phyloP scores from a whole-genome alignment of 2,797 vertebrate genomes.

The Craterocephalus amniculus region DNA sequence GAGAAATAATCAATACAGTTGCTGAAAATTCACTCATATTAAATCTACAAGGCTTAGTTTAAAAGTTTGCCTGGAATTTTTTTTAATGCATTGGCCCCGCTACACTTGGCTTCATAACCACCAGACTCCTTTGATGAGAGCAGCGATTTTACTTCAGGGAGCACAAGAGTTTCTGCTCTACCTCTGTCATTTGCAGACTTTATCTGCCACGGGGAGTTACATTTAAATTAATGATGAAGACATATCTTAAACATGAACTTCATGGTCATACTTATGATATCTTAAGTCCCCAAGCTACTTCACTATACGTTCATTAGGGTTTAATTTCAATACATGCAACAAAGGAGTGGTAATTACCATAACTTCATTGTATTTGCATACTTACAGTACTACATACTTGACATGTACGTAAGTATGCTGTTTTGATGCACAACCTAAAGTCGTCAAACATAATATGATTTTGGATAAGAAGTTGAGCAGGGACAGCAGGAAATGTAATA shows the following conservation, averaged over 20 bases:
- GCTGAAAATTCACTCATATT: not conserved
- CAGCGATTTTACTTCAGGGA: not conserved
- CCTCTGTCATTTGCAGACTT: not conserved
- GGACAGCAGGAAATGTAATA: not conserved
- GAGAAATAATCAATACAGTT: not conserved
- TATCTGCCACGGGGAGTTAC: not conserved
- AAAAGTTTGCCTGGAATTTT: not conserved
- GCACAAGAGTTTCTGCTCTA: not conserved
- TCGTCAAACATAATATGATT: not conserved
- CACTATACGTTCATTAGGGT: not conserved
- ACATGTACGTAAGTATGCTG: not conserved
- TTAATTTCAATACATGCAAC: too few relatives aligned
- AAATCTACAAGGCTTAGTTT: not conserved
- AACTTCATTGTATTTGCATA: not conserved
- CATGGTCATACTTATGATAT: too few relatives aligned
- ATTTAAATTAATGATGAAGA: not conserved
- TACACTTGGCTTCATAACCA: not conserved
- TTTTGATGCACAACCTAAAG: not conserved
- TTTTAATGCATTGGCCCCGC: not conserved
- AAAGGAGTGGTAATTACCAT: not conserved
- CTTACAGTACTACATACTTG: not conserved
- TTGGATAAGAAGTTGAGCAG: not conserved
- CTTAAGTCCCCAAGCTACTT: too few relatives aligned
- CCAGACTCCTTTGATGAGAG: not conserved
- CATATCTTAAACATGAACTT: too few relatives aligned